phyloP scores from a whole-genome alignment of 2,888 invertebrate genomes.

The Yponomeuta evonymella region DNA sequence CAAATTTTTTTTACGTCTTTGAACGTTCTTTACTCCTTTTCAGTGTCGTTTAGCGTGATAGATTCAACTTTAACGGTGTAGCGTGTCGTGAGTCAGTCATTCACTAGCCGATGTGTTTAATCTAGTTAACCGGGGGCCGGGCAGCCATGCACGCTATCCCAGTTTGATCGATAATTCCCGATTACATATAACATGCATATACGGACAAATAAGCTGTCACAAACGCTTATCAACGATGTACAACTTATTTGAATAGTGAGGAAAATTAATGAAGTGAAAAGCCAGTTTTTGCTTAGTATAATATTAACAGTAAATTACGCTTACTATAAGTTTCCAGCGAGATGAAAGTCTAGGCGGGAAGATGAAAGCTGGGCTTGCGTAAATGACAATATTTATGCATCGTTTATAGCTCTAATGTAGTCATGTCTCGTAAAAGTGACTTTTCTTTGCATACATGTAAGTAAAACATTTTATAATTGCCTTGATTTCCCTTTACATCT shows the following conservation, averaged over 20 bases:
- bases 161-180: conserved; percentile 52
- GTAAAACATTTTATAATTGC: conserved; percentile 3
- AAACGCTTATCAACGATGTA: background rate
- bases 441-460: background rate
- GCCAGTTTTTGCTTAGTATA: background rate
- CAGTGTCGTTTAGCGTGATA: background rate
- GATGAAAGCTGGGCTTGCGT: background rate
- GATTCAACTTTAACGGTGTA: background rate
- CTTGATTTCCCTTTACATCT: background rate
- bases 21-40: background rate
- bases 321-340: background rate
- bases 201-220: background rate
- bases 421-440: background rate
- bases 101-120: conserved; percentile 22
- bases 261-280: background rate
- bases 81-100: background rate
- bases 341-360: background rate
- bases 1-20: background rate
- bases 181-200: conserved; percentile 18
- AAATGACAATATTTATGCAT: background rate
- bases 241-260: too few species aligned
- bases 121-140: conserved; percentile 32
- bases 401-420: background rate
- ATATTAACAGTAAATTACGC: background rate
- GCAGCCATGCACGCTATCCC: conserved; percentile 43